Percentiles rank a stretch among this genome's conserved stretches.
Evolutionary conservation across 2,113 vertebrate species (phyloP).

Genomic region (Actenoides lindsayi): DNA sequence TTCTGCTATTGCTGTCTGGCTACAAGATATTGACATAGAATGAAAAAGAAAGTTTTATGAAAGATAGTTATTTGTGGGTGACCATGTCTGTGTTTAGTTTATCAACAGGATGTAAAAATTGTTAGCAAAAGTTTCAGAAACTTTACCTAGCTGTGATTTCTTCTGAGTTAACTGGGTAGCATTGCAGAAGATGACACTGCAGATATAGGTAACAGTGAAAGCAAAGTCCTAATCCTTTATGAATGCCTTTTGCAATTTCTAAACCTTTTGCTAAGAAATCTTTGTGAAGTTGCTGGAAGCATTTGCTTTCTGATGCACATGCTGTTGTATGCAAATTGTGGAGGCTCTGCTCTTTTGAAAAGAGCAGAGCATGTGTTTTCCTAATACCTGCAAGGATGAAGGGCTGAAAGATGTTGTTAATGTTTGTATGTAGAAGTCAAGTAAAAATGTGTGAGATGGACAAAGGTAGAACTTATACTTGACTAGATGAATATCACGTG

Average conservation of each 20-base stretch:
- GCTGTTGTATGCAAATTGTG: not conserved
- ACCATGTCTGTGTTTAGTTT: not conserved
- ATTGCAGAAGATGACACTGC: not conserved
- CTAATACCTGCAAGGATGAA: not conserved
- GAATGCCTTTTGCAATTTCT: not conserved
- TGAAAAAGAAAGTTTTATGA: not conserved
- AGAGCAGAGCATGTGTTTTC: not conserved
- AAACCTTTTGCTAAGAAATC: not conserved
- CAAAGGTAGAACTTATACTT: not conserved
- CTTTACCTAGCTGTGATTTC: not conserved
- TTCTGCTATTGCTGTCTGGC: not conserved
- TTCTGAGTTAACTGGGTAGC: not conserved
- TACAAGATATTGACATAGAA: not conserved
- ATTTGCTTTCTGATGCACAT: not conserved
- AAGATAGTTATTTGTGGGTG: not conserved
- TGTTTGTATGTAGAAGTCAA: not conserved
- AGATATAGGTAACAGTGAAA: not conserved
- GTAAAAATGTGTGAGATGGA: not conserved
- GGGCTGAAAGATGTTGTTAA: not conserved
- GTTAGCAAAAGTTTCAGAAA: not conserved
- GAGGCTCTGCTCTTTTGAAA: not conserved
- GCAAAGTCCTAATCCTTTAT: not conserved
- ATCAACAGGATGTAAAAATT: not conserved
- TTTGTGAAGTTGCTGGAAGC: not conserved
- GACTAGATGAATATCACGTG: accelerated